These are phyloP conservation scores for Ochotona curzoniae DNA, from an alignment of 2,113 vertebrate genomes.

Conservation along the genomic window DNA sequence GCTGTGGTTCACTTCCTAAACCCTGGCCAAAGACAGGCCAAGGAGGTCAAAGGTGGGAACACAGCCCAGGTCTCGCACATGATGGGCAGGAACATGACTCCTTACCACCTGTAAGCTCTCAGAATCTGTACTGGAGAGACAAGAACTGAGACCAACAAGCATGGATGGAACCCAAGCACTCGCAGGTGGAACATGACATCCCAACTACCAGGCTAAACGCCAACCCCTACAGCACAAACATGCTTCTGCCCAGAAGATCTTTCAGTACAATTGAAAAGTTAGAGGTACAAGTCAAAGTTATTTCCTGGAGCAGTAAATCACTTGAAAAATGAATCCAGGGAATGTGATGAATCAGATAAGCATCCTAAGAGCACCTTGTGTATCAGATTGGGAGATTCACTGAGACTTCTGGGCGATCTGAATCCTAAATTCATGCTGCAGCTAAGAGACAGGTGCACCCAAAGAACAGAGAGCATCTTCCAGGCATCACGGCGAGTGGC, in stretches of 20 bases:
- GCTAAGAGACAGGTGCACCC: neutral
- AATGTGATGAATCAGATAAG: neutral
- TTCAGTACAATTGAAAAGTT: neutral
- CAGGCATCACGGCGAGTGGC: neutral
- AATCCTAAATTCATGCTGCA: neutral
- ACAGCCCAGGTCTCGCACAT: no score
- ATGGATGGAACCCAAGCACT: no score
- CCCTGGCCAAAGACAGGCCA: no score
- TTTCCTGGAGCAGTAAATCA: fast-evolving
- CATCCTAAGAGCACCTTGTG: neutral
- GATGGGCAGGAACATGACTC: no score
- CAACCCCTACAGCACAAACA: neutral
- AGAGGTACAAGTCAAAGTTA: neutral
- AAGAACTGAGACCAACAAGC: no score
- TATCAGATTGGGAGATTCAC: neutral
- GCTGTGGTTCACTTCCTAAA: no score
- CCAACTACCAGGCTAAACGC: no score
- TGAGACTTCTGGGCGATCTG: neutral
- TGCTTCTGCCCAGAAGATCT: neutral
- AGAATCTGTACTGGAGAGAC: no score
- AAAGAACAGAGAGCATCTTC: no score
- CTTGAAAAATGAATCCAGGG: neutral
- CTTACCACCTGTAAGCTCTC: no score
- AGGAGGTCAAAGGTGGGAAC: no score
- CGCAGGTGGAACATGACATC: no score